These are phyloP conservation scores for Helleia helle DNA, from an alignment of 2,888 invertebrate genomes.

Conservation along the genomic window DNA sequence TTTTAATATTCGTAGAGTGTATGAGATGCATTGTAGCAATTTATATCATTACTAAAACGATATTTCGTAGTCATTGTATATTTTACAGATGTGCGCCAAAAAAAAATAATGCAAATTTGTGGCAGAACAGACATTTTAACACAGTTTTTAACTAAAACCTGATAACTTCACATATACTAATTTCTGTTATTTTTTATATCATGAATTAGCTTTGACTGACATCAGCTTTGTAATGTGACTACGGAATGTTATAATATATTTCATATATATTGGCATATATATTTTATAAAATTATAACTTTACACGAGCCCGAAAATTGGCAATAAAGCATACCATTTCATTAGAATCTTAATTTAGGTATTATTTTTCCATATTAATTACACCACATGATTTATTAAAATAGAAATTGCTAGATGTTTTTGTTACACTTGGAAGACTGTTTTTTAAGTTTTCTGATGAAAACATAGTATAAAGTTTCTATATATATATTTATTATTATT, in stretches of 20 bases:
- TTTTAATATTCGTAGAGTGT: not conserved
- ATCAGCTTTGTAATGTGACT: no score
- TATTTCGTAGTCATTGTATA: not conserved
- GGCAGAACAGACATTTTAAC: no score
- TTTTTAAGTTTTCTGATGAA: no score
- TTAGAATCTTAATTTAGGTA: not conserved
- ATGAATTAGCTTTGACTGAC: no score
- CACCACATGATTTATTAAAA: not conserved
- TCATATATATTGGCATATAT: not conserved
- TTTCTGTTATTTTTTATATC: no score
- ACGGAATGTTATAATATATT: not conserved
- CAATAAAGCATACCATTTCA: not conserved
- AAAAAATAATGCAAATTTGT: no score
- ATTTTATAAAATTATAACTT: not conserved
- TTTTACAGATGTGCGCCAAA: no score
- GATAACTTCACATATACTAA: no score
- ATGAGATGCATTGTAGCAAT: not conserved
- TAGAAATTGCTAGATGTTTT: constrained; percentile 4
- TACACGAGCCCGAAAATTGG: constrained; percentile 5
- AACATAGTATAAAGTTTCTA: no score
- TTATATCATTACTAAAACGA: not conserved
- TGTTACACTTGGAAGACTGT: not conserved
- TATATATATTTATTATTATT: no score
- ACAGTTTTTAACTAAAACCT: no score
- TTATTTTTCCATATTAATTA: no score